Percentiles rank a stretch among this genome's conserved stretches.
Evolutionary conservation across 2,888 invertebrate genomes (phyloP).

Genomic region (Ichneumon xanthorius): DNA sequence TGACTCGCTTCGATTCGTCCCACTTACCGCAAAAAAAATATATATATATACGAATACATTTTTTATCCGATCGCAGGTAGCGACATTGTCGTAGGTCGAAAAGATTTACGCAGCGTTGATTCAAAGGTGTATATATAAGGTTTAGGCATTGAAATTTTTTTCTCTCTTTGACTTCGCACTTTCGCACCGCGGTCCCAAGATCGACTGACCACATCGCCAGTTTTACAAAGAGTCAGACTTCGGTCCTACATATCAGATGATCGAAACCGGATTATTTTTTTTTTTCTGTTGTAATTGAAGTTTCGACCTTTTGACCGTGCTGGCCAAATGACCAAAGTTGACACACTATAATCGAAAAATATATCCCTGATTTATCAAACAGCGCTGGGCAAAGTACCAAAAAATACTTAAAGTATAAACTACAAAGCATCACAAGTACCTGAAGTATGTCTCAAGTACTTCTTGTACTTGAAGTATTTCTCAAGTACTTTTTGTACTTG

Average conservation of each 20-base stretch:
- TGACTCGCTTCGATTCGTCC: constrained; percentile 58
- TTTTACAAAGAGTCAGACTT: constrained; percentile 13
- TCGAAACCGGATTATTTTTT: neutral
- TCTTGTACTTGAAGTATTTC: no score
- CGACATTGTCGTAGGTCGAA: constrained; percentile 29
- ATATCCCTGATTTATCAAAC: no score
- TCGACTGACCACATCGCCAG: constrained; percentile 1
- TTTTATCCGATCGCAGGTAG: neutral
- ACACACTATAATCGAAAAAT: neutral
- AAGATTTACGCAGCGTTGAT: neutral
- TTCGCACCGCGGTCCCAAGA: constrained; percentile 14
- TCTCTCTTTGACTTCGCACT: constrained; percentile 19
- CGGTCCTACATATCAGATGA: neutral
- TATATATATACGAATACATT: neutral
- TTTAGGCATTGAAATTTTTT: neutral
- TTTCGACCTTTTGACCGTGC: neutral
- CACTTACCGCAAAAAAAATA: constrained; percentile 10
- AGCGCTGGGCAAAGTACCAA: no score
- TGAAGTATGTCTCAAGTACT: no score
- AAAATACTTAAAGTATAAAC: no score
- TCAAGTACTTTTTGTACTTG: no score
- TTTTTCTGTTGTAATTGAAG: neutral
- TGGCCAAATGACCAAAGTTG: no score
- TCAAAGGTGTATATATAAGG: neutral
- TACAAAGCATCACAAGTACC: no score